Evolutionary conservation across 2,888 invertebrate species (phyloP), one percentile per base, ranked within the genome.

Genomic region (Athalia cordata): DNA sequence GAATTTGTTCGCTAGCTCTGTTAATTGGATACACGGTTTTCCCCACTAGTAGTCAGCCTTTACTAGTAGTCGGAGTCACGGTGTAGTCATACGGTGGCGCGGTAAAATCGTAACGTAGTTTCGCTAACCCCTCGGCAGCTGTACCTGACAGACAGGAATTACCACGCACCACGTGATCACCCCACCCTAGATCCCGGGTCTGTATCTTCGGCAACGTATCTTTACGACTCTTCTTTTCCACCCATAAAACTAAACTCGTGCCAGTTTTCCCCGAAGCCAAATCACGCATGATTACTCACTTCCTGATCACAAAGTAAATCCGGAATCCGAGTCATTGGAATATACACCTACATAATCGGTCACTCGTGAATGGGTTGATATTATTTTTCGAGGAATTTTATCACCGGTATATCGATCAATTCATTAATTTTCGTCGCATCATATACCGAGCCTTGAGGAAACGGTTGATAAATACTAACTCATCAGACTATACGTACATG

Each of bases 71-170:
- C 55, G 11, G 4, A 43, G 55, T 68, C 68, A 55, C n/a, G 11
- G 68, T 7, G 68, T 68, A 68, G 68, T 68, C 68, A 55, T 50
- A 43, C 68, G 50, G 5, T 43, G 5, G 68, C 68, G 15, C 29
- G 29, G 29, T 68, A 50, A 52, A 68, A 55, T 68, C 29, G 15
- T 6, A 52, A 9, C 68, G 55, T 68, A 43, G 45, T 68, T 52
- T 55, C 68, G 47, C 68, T 50, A 68, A 15, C 47, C 50, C 55
- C 68, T 55, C 43, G 50, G 68, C 68, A 29, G 5, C 52, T 55
- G 68, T 68, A 29, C 3, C 43, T 29, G 5, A 50, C 52, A 43
- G 50, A 68, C 15, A 68, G 43, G 43, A 68, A 68, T 50, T 68
- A 15, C 55, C 52, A 68, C 15, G 8, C n/a, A 55, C 55, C 43